Evolutionary conservation across 1,140 invertebrate species (phyloP), one percentile per base, ranked within the genome.

Genomic region (Zaprionus tsacasi): DNA sequence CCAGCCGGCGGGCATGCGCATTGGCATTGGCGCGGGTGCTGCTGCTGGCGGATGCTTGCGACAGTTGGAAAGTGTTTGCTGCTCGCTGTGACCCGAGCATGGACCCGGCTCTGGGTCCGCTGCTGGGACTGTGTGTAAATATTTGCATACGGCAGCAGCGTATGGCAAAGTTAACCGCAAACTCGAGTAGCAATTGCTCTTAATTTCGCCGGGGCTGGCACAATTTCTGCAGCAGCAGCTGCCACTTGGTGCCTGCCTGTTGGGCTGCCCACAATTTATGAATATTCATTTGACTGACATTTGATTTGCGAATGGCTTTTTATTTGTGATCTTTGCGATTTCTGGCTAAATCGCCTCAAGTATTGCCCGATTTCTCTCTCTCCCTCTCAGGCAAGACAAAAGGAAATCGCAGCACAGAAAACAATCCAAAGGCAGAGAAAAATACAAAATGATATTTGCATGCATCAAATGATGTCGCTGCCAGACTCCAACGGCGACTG

Each of bases 171-270:
- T 45, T 55, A 73, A 71, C 78, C 78, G 54, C 76, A 75, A 89
- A 85, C 59, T 81, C 85, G 81, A 85, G 85, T 85, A 89, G 85
- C 85, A 89, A 77, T 89, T 89, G 85, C 85, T 85, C 85, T 89
- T 89, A 85, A 89, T 89, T 89, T 85, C 57, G 57, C 57, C 43
- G 45, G 57, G 52, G 38, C 50, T 89, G 85, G 85, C 85, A 88
- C 85, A 78, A 83, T 82, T 87, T 87, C 87, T 78, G 50, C 21
- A 55, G 25, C 12, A 50, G 33, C 13, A 30, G 48, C 48, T 7
- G 27, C 30, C 52, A 48, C 17, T 56, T 35, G 33, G 33, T 4
- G 6, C 33, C 38, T 45, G 40, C n/a, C 33, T 60, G 21, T 60
- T 59, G 59, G 33, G 36, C 52, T 69, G 58, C 38, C 3, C 17